These are phyloP conservation scores for Axinella damicornis DNA, from an alignment of 37 sponge, comb jelly and placozoan genomes.

Conservation along the genomic window DNA sequence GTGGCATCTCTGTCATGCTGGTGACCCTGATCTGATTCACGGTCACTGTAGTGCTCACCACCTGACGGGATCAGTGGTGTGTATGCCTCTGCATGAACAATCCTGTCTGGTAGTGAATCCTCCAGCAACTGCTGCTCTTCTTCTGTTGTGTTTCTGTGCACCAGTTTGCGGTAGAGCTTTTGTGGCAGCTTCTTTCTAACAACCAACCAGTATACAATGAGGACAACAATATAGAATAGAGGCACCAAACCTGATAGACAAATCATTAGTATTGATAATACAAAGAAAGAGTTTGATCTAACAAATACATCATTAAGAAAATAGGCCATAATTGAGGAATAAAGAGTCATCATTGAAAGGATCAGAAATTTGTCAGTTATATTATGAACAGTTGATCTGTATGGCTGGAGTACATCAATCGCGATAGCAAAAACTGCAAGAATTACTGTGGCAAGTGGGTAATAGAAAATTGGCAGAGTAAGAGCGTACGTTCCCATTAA, in stretches of 20 bases:
- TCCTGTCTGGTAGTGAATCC: neutral
- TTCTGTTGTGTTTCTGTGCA: neutral
- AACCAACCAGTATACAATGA: slow-evolving; percentile 4
- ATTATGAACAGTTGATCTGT: neutral
- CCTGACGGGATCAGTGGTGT: too few species aligned
- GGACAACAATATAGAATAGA: neutral
- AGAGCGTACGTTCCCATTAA: slow-evolving; percentile 29
- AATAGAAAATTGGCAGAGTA: neutral
- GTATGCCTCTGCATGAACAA: neutral
- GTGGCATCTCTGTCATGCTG: too few species aligned
- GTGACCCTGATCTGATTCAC: too few species aligned
- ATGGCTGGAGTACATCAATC: neutral
- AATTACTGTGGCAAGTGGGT: neutral
- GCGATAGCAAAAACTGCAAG: neutral
- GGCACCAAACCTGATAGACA: neutral
- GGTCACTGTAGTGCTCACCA: too few species aligned
- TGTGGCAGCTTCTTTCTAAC: neutral
- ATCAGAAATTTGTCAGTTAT: neutral
- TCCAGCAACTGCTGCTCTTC: neutral
- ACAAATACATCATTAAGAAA: neutral
- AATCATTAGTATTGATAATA: neutral
- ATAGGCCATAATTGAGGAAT: neutral
- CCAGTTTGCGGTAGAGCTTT: neutral
- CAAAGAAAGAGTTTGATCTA: neutral
- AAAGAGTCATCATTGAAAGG: neutral